A percentile compares a stretch with the other conserved stretches of the same genome.
Conservation (phyloP, 2,888 invertebrate genomes). For the Tineola bisselliella region DNA sequence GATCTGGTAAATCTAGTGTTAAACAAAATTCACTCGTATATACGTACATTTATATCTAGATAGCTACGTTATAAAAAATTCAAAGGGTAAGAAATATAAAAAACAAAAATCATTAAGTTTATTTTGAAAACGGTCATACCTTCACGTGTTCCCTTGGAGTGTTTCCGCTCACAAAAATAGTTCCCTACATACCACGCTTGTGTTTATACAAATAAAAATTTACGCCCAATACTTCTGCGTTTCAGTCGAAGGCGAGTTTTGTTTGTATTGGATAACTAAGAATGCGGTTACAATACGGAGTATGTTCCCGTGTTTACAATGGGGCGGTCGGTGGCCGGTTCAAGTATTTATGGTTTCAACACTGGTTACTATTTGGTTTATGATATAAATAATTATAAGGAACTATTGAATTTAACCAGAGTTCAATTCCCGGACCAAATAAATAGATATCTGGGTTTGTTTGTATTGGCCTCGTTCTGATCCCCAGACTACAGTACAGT, state of each 20-base stretch:
- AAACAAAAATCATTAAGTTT: not conserved
- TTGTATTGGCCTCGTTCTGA: no score
- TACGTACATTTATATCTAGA: no score
- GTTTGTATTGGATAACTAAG: no score
- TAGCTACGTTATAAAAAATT: no score
- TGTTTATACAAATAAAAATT: no score
- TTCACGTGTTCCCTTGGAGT: slow-evolving; percentile 16
- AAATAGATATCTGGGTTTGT: no score
- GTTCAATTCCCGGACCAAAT: slow-evolving; percentile 14
- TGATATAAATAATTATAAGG: not conserved
- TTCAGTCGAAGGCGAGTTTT: no score
- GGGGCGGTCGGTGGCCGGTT: not conserved
- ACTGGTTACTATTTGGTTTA: not conserved
- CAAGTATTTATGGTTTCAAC: not conserved
- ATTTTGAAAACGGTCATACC: slow-evolving; percentile 12
- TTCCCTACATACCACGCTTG: slow-evolving; percentile 1
- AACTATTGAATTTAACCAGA: not conserved
- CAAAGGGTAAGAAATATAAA: not conserved
- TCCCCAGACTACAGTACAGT: no score
- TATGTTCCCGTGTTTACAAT: not conserved
- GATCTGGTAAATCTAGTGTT: no score
- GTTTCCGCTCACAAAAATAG: slow-evolving; percentile 37
- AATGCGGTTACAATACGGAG: not conserved
- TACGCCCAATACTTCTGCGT: no score
- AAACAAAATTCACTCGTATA: no score